These are phyloP conservation scores for Phrynocephalus forsythii DNA, from an alignment of 2,797 vertebrate genomes.

Conservation along the genomic window DNA sequence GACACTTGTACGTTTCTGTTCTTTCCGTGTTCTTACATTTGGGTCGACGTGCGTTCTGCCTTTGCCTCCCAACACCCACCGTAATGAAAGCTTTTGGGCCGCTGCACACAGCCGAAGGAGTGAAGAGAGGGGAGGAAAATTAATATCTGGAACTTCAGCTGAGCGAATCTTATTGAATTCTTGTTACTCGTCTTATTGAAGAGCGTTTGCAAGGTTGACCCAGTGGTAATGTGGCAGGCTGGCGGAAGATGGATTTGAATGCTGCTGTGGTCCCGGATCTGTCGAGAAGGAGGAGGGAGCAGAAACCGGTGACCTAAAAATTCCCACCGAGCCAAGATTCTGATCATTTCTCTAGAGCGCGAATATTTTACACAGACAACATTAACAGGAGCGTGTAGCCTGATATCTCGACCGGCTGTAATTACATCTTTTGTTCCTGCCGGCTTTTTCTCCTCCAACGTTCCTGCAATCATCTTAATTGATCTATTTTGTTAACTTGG, in stretches of 20 bases:
- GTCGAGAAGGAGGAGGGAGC: not conserved
- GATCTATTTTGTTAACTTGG: not conserved
- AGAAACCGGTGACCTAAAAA: slow-evolving; percentile 15
- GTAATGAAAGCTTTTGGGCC: slow-evolving; percentile 36
- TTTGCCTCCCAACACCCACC: not conserved
- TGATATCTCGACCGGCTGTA: not conserved
- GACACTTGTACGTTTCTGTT: not conserved
- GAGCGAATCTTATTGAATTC: slow-evolving; percentile 41
- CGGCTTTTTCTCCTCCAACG: not conserved
- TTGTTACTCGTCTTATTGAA: slow-evolving; percentile 34
- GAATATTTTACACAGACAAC: not conserved
- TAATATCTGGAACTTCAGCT: slow-evolving; percentile 39
- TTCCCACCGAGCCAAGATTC: not conserved
- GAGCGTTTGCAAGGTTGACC: slow-evolving; percentile 22
- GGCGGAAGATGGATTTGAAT: slow-evolving; percentile 12
- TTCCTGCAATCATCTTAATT: slow-evolving; percentile 15
- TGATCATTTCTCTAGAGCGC: not conserved
- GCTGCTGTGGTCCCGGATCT: not conserved
- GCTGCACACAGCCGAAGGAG: slow-evolving; percentile 10
- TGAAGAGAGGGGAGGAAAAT: slow-evolving; percentile 16
- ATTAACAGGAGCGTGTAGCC: not conserved
- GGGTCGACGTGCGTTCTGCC: not conserved
- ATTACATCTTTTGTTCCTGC: slow-evolving; percentile 5
- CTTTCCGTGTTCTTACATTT: slow-evolving; percentile 8
- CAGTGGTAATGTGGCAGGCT: slow-evolving; percentile 15